Evolutionary conservation across 1,140 invertebrate genomes (phyloP), one percentile per base, ranked within the genome.

Genomic region (Wasmannia auropunctata): DNA sequence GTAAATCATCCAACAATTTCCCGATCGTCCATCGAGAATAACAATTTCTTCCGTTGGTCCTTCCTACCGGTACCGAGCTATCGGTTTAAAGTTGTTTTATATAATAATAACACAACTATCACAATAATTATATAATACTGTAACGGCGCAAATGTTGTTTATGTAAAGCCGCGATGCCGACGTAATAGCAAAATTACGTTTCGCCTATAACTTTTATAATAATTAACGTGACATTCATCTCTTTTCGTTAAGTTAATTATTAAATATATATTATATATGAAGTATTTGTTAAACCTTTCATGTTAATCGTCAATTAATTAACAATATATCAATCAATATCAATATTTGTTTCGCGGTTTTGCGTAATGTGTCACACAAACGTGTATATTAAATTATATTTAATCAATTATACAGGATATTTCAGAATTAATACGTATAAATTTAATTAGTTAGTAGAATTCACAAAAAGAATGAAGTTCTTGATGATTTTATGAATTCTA

Each of bases 1-100:
- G 67, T 83, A 83, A 83, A 83, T 74, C 79, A 74, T 83, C 79
- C 79, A 83, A 83, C 79, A 83, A 83, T 83, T 83, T 83, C 79
- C 40, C 79, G 67, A 74, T 72, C 28, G 4, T 83, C 2, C 1
- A 46, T 74, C 79, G 79, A 43, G 79, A 83, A 83, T 83, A 83
- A 83, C 79, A 83, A 72, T 83, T 83, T 74, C 67, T 40, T 54
- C 22, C 37, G 49, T 83, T 83, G 79, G 79, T 83, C 79, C 79
- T 72, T 60, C 25, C 79, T 74, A 83, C 37, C 76, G 25, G 74
- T 81, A 72, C 49, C 19, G 49, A 58, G n/a, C 37, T 83, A 83
- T 46, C 51, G 67, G 58, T 83, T 70, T 83, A 34, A 54, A 81
- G 19, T 72, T n/a, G 60, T 37, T 25, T 16, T 43, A 37, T 25